Percentiles rank a stretch among this genome's conserved stretches.
These are phyloP conservation scores for Eurystomus gularis DNA, from an alignment of 2,113 vertebrate species.

Conservation along the genomic window DNA sequence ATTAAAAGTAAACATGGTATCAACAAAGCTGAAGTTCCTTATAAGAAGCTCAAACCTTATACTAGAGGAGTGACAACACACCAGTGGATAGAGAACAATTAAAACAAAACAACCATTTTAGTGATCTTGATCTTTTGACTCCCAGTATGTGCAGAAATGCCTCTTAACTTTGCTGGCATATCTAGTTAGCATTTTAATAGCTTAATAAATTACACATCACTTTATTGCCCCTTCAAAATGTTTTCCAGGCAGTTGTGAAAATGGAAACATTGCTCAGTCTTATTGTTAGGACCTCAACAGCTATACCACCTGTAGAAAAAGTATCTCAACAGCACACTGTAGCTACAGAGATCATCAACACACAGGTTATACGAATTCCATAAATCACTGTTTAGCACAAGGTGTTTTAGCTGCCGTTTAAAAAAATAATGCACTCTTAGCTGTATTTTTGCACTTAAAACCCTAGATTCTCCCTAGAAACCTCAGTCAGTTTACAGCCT, in stretches of 20 bases:
- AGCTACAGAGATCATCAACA: not conserved
- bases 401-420: not conserved
- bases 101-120: not conserved
- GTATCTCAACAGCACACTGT: not conserved
- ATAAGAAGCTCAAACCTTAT: not conserved
- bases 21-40: not conserved
- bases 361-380: not conserved
- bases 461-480: not conserved
- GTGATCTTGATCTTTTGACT: not conserved
- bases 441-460: not conserved
- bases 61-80: not conserved
- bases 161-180: not conserved
- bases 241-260: not conserved
- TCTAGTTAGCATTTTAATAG: not conserved
- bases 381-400: not conserved
- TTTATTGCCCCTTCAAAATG: not conserved
- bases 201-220: not conserved
- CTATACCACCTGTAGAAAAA: not conserved
- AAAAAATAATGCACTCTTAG: not conserved
- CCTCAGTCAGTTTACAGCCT: not conserved
- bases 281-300: not conserved
- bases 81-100: not conserved
- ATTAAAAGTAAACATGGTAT: not conserved
- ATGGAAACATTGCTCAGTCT: not conserved
- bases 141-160: not conserved